A percentile compares a stretch with the other conserved stretches of the same genome.
phyloP scores from a whole-genome alignment of 2,113 vertebrate genomes.

The Cottus gobio region DNA sequence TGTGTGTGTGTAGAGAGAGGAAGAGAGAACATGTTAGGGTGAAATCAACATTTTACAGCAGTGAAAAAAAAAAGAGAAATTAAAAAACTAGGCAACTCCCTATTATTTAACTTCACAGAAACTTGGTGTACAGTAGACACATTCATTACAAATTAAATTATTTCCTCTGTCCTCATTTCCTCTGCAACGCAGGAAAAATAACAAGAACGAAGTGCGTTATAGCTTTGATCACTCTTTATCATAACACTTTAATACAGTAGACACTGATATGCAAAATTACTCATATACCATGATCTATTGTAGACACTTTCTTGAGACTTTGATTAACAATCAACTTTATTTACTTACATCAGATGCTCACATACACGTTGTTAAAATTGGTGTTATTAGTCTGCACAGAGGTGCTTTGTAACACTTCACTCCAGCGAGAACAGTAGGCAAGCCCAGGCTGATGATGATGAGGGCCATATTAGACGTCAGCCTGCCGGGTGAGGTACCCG shows the following conservation, averaged over 20 bases:
- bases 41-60: slow-evolving; percentile 3
- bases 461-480: slow-evolving; percentile 46
- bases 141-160: slow-evolving; percentile 42
- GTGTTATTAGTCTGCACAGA: slow-evolving; percentile 25
- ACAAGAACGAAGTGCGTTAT: neutral
- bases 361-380: neutral
- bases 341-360: neutral
- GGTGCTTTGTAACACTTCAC: slow-evolving; percentile 25
- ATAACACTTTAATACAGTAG: slow-evolving; percentile 8
- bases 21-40: neutral
- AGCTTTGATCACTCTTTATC: neutral
- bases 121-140: neutral
- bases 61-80: neutral
- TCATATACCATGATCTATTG: neutral
- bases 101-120: neutral
- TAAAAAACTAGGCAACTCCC: neutral
- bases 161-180: slow-evolving; percentile 23
- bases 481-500: slow-evolving; percentile 17
- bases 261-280: neutral
- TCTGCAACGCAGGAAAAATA: neutral
- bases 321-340: neutral
- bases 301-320: neutral
- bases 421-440: slow-evolving; percentile 25
- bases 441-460: slow-evolving; percentile 45
- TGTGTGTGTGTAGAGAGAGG: neutral